Evolutionary conservation across 2,888 invertebrate species (phyloP), one percentile per base, ranked within the genome.

Genomic region (Stenurella melanura): DNA sequence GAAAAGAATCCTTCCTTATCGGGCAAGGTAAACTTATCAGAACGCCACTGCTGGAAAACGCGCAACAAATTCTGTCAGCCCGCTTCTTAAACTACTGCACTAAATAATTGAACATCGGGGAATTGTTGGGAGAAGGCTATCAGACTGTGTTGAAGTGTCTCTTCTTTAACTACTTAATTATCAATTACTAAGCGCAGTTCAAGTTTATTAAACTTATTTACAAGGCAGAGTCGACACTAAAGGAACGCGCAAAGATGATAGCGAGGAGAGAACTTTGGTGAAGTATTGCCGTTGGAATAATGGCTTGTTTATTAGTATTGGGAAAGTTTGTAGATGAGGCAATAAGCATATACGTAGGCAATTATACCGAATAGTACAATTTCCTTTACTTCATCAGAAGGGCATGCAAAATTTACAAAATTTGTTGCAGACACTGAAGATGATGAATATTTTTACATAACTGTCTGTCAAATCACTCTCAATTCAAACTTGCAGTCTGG

Each of bases 121-220:
- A 61, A 50, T 60, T 70, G 42, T 19, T 60, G n/a, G 60, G 42
- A 21, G 60, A 50, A 60, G 42, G 70, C 60, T 60, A 70, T 70
- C 70, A 70, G 70, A 34, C 67, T 60, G 72, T 54, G 75, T 68
- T 61, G 58, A 50, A 72, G 80, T 68, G 76, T 79, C 78, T 66
- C 76, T 76, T 78, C 78, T 79, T 81, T 78, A 81, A 79, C 79
- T 80, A 74, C 77, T 81, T 81, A 81, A 81, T 81, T 78, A 81
- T 81, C 81, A 79, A 81, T 81, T 80, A 81, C 79, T 71, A 73
- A 73, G 78, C 69, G 75, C 78, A 73, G 72, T 81, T 78, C 79
- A 73, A 77, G 78, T 80, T 81, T 81, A 81, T 81, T 79, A 81
- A 79, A 78, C 73, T 80, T 81, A 81, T 81, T 81, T 80, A 81